These are phyloP conservation scores for Apocrypta bakeri DNA, from an alignment of 1,140 invertebrate genomes.

Conservation along the genomic window DNA sequence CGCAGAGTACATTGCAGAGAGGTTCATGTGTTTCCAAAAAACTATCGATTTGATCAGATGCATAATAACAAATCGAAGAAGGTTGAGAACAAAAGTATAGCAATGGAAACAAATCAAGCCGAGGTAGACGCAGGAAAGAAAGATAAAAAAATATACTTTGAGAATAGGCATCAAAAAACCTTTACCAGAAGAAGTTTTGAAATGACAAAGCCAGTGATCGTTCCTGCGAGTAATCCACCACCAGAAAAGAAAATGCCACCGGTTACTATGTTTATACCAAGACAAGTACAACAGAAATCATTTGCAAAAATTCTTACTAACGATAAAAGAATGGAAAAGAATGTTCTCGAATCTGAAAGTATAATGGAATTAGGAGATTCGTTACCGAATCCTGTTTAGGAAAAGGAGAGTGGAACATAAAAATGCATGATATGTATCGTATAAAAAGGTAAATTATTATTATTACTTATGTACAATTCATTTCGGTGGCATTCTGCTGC, in stretches of 20 bases:
- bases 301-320: slow-evolving; percentile 62
- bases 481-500: neutral
- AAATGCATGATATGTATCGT: neutral
- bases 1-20: slow-evolving; percentile 78
- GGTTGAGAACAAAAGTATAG: slow-evolving; percentile 45
- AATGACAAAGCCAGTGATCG: neutral
- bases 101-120: slow-evolving; percentile 42
- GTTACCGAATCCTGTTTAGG: slow-evolving; percentile 51
- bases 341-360: slow-evolving; percentile 62
- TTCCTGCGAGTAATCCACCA: slow-evolving; percentile 13
- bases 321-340: slow-evolving; percentile 55
- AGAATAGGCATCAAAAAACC: slow-evolving; percentile 43
- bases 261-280: slow-evolving; percentile 64
- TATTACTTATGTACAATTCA: neutral
- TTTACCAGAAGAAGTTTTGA: slow-evolving; percentile 18
- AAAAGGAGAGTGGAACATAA: slow-evolving; percentile 15
- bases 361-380: slow-evolving; percentile 67
- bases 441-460: slow-evolving; percentile 16
- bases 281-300: slow-evolving; percentile 65
- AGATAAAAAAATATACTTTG: slow-evolving; percentile 59
- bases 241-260: slow-evolving; percentile 41
- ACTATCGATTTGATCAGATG: slow-evolving; percentile 77
- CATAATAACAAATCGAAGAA: slow-evolving; percentile 51
- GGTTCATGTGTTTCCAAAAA: slow-evolving; percentile 79
- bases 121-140: slow-evolving; percentile 59